phyloP scores from a whole-genome alignment of 1,140 invertebrate species.

The Drosophila tsacasi region DNA sequence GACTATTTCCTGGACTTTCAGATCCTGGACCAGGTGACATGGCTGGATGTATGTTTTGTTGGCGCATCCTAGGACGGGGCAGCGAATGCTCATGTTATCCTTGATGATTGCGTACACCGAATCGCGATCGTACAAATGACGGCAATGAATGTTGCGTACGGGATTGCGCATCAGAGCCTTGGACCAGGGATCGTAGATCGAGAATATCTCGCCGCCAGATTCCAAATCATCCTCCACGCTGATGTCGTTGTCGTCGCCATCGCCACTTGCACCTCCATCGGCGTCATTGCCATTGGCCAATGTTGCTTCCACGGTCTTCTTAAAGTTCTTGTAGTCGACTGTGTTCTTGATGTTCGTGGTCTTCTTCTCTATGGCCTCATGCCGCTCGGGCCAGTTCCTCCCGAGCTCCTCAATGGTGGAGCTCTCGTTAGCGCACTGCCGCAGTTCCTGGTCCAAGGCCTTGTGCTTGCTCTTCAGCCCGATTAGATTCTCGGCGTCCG shows the following conservation, averaged over 20 bases:
- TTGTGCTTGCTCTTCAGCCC: constrained; percentile 28
- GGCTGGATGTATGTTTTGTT: constrained; percentile 40
- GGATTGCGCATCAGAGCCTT: constrained; percentile 53
- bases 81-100: constrained; percentile 21
- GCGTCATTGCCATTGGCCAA: too few relatives aligned
- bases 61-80: constrained; percentile 53
- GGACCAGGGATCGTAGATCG: constrained; percentile 60
- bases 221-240: constrained; percentile 8
- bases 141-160: constrained; percentile 49
- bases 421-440: constrained; percentile 5
- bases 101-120: constrained; percentile 43
- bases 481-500: constrained; percentile 28
- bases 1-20: neutral
- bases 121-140: constrained; percentile 58
- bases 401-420: constrained; percentile 33
- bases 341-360: constrained; percentile 19
- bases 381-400: neutral
- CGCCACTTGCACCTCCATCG: neutral
- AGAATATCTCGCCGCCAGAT: constrained; percentile 19
- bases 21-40: constrained; percentile 24
- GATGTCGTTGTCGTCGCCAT: constrained; percentile 12
- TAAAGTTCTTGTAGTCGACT: constrained; percentile 43
- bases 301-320: neutral
- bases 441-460: constrained; percentile 6
- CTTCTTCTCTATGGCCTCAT: constrained; percentile 7